Evolutionary conservation across 2,797 vertebrate genomes (phyloP).

Genomic region (Paedocypris micromegethes): DNA sequence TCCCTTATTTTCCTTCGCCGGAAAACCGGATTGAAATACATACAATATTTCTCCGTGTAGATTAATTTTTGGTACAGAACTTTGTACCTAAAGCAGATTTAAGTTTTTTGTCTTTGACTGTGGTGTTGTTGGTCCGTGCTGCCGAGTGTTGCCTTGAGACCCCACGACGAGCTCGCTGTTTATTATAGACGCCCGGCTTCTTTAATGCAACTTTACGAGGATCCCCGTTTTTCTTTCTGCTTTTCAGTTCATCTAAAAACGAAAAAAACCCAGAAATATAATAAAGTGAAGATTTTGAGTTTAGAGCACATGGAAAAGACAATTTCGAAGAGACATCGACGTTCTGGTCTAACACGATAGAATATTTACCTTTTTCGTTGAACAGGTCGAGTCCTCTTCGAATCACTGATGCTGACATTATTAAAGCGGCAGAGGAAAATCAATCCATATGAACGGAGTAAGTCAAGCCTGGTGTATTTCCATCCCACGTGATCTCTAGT

Average conservation of each 20-base stretch:
- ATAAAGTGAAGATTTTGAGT: not conserved
- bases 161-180: conserved; percentile 62
- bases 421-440: not conserved
- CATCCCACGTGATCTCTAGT: not conserved
- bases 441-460: too few relatives aligned
- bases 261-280: not conserved
- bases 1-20: too few relatives aligned
- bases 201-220: conserved; percentile 39
- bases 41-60: too few relatives aligned
- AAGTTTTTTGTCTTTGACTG: conserved; percentile 68
- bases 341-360: not conserved
- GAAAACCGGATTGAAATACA: too few relatives aligned
- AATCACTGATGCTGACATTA: conserved; percentile 67
- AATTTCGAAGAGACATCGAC: too few relatives aligned
- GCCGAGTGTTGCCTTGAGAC: conserved; percentile 55
- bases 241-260: conserved; percentile 47
- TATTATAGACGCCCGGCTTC: conserved; percentile 59
- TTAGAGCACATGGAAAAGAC: too few relatives aligned
- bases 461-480: not conserved
- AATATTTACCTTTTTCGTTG: conserved; percentile 55
- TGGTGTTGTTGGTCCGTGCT: conserved; percentile 59
- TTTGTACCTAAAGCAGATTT: conserved; percentile 63
- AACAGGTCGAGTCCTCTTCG: conserved; percentile 68
- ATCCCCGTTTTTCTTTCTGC: conserved; percentile 39
- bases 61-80: too few relatives aligned